These are phyloP conservation scores for Dreissena rostriformis DNA, from an alignment of 1,140 invertebrate genomes.

Conservation along the genomic window DNA sequence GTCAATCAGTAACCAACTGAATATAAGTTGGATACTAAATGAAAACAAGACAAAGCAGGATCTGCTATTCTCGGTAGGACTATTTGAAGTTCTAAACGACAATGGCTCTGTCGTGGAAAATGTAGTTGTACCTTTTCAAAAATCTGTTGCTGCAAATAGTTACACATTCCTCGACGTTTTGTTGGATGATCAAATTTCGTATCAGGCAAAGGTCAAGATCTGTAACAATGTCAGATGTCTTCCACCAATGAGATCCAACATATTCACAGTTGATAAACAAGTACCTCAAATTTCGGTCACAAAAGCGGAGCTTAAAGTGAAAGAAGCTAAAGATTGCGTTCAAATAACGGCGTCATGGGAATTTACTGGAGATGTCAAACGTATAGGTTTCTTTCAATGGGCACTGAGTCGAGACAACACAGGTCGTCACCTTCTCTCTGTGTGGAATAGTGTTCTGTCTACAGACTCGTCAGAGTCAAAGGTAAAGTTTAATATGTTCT, in stretches of 20 bases:
- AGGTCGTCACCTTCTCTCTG: not conserved
- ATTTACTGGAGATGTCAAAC: not conserved
- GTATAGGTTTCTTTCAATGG: conserved; percentile 16
- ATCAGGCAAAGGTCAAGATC: not conserved
- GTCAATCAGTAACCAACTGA: not conserved
- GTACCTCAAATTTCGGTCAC: not conserved
- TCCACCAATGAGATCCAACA: not conserved
- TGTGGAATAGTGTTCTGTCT: not conserved
- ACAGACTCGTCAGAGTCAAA: not conserved
- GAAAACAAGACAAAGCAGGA: not conserved
- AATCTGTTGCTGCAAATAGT: not conserved
- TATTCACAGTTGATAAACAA: not conserved
- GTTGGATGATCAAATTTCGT: not conserved
- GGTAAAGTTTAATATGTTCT: conserved; percentile 12
- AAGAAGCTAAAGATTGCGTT: not conserved
- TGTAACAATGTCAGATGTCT: not conserved
- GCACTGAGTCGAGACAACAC: conserved; percentile 11
- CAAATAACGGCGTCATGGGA: not conserved
- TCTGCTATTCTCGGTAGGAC: not conserved
- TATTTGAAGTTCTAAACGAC: not conserved
- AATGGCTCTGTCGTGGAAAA: not conserved
- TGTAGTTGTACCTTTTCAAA: not conserved
- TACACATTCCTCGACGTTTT: not conserved
- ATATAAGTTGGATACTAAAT: not conserved
- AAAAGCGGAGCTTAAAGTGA: not conserved